Percentiles rank a stretch among this genome's conserved stretches.
Conservation (phyloP, 1,140 invertebrate genomes). For the Bradysia coprophila region DNA sequence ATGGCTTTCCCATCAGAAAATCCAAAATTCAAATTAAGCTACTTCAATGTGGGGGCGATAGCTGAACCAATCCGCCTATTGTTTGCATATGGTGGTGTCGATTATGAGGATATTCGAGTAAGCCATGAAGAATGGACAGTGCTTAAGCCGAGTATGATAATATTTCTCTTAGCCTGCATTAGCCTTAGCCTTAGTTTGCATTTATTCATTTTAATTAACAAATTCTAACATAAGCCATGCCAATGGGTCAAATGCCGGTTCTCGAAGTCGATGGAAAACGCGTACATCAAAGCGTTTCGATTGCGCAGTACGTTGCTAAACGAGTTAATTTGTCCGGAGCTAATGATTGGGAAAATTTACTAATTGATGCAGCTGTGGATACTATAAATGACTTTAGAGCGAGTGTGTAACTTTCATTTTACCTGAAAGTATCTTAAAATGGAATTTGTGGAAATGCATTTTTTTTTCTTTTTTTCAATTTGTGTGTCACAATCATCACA, state of each 20-base stretch:
- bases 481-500: too few species aligned
- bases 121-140: slow-evolving; percentile 25
- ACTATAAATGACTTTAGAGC: slow-evolving; percentile 32
- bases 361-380: slow-evolving; percentile 43
- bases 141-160: slow-evolving; percentile 24
- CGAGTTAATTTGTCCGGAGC: slow-evolving; percentile 40
- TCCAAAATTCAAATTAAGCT: slow-evolving; percentile 36
- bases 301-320: slow-evolving; percentile 49
- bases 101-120: slow-evolving; percentile 45
- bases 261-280: slow-evolving; percentile 50
- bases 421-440: neutral
- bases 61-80: slow-evolving; percentile 48
- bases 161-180: too few species aligned
- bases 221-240: too few species aligned
- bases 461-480: slow-evolving; percentile 9
- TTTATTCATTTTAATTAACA: too few species aligned
- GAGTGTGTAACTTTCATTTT: slow-evolving; percentile 23
- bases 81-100: slow-evolving; percentile 36
- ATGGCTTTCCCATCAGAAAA: slow-evolving; percentile 11
- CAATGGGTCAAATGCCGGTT: slow-evolving; percentile 56
- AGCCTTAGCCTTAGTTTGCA: too few species aligned
- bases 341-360: slow-evolving; percentile 40
- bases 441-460: slow-evolving; percentile 6
- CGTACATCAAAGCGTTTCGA: slow-evolving; percentile 46
- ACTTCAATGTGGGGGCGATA: slow-evolving; percentile 45